Evolutionary conservation across 2,888 invertebrate genomes (phyloP).

Genomic region (Ferrisia virgata): DNA sequence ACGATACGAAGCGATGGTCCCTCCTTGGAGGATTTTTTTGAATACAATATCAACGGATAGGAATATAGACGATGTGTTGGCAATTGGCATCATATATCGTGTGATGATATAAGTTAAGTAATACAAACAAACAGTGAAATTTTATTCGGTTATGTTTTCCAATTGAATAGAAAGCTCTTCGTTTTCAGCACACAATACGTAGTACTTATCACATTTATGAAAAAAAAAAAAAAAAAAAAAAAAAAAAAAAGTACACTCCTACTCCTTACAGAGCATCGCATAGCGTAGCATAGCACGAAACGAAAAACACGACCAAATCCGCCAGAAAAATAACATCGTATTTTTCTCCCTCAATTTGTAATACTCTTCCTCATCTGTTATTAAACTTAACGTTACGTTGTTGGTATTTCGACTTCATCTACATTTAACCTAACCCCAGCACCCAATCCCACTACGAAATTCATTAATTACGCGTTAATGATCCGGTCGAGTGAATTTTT

Average conservation of each 20-base stretch:
- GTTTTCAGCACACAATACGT: neutral
- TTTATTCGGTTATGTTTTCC: slow-evolving; percentile 11
- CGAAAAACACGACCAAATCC: neutral
- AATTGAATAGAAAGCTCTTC: neutral
- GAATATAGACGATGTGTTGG: neutral
- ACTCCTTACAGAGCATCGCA: no score
- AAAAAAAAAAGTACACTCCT: no score
- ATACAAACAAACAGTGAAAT: neutral
- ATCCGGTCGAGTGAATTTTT: neutral
- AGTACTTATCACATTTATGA: no score
- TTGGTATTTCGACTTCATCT: no score
- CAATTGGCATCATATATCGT: neutral
- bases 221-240: no score
- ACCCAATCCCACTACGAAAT: no score
- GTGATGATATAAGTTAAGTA: no score
- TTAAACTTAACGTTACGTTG: neutral
- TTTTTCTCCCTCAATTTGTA: neutral
- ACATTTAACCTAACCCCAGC: no score
- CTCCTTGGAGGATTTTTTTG: neutral
- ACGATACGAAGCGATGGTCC: neutral
- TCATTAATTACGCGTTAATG: neutral
- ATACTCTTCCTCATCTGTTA: neutral
- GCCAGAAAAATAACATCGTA: neutral
- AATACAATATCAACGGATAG: neutral
- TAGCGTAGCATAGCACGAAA: no score